These are phyloP conservation scores for Sphaerophoria taeniata DNA, from an alignment of 2,888 invertebrate genomes.

Conservation along the genomic window DNA sequence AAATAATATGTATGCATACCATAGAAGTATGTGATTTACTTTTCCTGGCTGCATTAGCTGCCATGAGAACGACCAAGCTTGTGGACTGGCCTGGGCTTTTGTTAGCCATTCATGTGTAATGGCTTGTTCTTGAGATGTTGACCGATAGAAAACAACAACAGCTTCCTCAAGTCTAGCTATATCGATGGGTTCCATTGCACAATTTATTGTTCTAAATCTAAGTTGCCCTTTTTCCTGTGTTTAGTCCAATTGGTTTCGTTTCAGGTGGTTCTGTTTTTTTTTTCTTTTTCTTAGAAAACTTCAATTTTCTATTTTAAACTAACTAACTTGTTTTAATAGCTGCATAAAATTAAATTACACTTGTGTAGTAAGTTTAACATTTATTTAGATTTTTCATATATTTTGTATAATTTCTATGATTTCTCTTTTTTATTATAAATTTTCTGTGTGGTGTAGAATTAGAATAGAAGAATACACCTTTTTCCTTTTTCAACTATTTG, in stretches of 20 bases:
- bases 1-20: conserved; percentile 38
- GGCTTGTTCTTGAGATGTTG: conserved; percentile 86
- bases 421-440: conserved; percentile 40
- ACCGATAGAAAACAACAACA: conserved; percentile 82
- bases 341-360: conserved; percentile 11
- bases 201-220: conserved; percentile 31
- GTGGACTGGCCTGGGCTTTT: conserved; percentile 91
- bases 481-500: conserved; percentile 72
- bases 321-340: conserved; percentile 12
- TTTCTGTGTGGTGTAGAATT: neutral
- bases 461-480: conserved; percentile 63
- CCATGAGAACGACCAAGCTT: conserved; percentile 97
- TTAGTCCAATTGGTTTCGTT: conserved; percentile 14
- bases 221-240: conserved; percentile 14
- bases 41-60: conserved; percentile 91
- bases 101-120: conserved; percentile 94
- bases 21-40: conserved; percentile 83
- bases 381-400: conserved; percentile 34
- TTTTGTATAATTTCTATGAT: conserved; percentile 42
- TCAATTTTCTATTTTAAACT: neutral
- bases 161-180: conserved; percentile 81
- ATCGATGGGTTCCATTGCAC: conserved; percentile 80
- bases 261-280: conserved; percentile 22
- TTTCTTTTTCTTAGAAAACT: conserved; percentile 35
- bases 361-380: neutral